These are phyloP conservation scores for Stenurella melanura DNA, from an alignment of 2,888 invertebrate species.

Conservation along the genomic window DNA sequence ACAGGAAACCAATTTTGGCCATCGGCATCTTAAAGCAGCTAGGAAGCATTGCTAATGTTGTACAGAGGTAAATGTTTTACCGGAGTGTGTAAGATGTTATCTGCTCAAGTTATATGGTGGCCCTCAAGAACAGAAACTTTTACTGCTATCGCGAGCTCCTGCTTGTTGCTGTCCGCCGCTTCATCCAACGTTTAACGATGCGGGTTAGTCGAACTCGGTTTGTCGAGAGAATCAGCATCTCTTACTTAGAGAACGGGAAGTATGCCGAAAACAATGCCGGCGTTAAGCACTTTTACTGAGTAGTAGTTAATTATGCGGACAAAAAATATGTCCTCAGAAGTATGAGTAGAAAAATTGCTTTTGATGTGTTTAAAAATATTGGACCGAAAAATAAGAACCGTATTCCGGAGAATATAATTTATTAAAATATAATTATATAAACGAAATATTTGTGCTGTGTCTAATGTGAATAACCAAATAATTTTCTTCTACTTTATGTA, in stretches of 20 bases:
- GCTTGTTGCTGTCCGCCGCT: slow-evolving; percentile 28
- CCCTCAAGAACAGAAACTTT: slow-evolving; percentile 30
- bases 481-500: too few species aligned
- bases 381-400: too few species aligned
- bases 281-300: too few species aligned
- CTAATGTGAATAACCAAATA: too few species aligned
- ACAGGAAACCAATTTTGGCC: not conserved
- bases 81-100: slow-evolving; percentile 30
- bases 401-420: too few species aligned
- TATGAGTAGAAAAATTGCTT: too few species aligned
- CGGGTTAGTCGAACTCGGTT: slow-evolving; percentile 4
- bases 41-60: slow-evolving; percentile 10
- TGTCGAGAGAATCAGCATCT: slow-evolving; percentile 1
- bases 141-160: slow-evolving; percentile 20
- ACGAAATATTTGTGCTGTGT: too few species aligned
- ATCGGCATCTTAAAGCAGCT: not conserved
- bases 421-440: too few species aligned
- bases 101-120: slow-evolving; percentile 23
- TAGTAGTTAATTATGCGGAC: too few species aligned
- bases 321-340: too few species aligned
- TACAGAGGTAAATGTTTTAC: slow-evolving; percentile 25
- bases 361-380: too few species aligned
- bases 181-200: slow-evolving; percentile 9
- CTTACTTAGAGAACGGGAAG: not conserved
- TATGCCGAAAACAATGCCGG: not conserved